Percentiles rank a stretch among this genome's conserved stretches.
Conservation (phyloP, 2,888 invertebrate genomes). For the Blera fallax region DNA sequence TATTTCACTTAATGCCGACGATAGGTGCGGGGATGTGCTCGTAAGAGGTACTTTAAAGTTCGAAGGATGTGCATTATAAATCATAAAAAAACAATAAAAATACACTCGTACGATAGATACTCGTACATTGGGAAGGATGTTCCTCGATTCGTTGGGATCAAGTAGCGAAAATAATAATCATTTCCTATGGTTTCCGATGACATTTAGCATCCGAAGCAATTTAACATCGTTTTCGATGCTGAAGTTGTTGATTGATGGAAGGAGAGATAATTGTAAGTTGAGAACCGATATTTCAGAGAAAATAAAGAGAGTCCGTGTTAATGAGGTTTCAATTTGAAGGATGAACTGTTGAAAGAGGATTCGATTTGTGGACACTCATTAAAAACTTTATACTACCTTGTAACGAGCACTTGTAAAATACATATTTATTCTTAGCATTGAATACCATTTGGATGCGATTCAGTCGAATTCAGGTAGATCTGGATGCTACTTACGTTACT, state of each 20-base stretch:
- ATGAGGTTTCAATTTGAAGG: background rate
- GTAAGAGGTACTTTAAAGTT: conserved; percentile 10
- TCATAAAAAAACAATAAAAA: conserved; percentile 15
- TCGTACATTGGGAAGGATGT: background rate
- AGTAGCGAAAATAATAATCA: conserved; percentile 37
- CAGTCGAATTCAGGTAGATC: too few species aligned
- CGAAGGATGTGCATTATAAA: conserved; percentile 32
- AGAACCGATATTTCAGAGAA: background rate
- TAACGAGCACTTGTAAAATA: too few species aligned
- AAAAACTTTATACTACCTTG: too few species aligned
- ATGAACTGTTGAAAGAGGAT: background rate
- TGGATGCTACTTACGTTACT: too few species aligned
- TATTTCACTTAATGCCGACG: conserved; percentile 17
- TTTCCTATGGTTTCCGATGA: conserved; percentile 28
- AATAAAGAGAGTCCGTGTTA: background rate
- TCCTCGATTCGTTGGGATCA: conserved; percentile 13
- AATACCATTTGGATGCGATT: too few species aligned
- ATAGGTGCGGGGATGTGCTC: background rate
- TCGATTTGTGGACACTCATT: background rate
- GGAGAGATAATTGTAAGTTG: background rate
- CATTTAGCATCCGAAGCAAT: conserved; percentile 20
- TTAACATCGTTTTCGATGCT: background rate
- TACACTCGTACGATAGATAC: background rate
- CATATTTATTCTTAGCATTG: too few species aligned
- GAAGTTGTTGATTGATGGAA: conserved; percentile 2